Evolutionary conservation across 2,113 vertebrate genomes (phyloP).

Genomic region (Ameiurus melas): DNA sequence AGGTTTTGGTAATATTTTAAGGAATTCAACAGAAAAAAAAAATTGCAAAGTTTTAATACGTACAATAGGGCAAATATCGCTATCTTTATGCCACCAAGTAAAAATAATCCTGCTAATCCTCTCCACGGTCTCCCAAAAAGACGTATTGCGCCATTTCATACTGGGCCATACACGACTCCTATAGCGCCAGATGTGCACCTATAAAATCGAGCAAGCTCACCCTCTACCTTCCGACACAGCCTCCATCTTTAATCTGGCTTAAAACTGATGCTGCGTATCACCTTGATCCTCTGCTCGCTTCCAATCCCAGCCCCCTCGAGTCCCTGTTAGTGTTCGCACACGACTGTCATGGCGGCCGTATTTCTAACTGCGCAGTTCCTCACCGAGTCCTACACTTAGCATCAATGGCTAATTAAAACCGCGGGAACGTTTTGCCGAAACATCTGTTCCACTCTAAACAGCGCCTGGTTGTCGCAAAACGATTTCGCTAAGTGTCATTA

Average conservation of each 20-base stretch:
- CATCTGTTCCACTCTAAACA: slow-evolving; percentile 71
- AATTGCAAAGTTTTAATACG: too few species aligned
- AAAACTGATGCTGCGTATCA: not conserved
- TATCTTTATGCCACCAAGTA: not conserved
- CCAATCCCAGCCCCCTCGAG: not conserved
- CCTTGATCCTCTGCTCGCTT: not conserved
- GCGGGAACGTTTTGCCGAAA: slow-evolving; percentile 66
- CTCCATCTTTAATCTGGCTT: not conserved
- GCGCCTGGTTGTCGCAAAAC: slow-evolving; percentile 64
- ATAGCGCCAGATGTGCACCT: slow-evolving; percentile 32
- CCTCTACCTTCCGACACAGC: not conserved
- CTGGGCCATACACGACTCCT: slow-evolving; percentile 15
- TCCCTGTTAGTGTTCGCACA: slow-evolving; percentile 28
- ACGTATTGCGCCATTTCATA: not conserved
- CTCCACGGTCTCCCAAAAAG: not conserved
- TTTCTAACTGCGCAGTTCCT: slow-evolving; percentile 58
- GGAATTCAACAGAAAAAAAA: too few species aligned
- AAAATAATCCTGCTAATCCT: not conserved
- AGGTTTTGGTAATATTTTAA: not conserved
- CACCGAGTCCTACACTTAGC: slow-evolving; percentile 63
- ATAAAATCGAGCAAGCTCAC: slow-evolving; percentile 13
- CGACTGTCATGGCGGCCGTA: slow-evolving; percentile 47
- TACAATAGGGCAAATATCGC: not conserved
- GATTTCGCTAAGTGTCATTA: slow-evolving; percentile 71
- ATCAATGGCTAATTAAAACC: slow-evolving; percentile 72